Conservation (phyloP, 2,797 vertebrate genomes). For the Thunnus albacares region DNA sequence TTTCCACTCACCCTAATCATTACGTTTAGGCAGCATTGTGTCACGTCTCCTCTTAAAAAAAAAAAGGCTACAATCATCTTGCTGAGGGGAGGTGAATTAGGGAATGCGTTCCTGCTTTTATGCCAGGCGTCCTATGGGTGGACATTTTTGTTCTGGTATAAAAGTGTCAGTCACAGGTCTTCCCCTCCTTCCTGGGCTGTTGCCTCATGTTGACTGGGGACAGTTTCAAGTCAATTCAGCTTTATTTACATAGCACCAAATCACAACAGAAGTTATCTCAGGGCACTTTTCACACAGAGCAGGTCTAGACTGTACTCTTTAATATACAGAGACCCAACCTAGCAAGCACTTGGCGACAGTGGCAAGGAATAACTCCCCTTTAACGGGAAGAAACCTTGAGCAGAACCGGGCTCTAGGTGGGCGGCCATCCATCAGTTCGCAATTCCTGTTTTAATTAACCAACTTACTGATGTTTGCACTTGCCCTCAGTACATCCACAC, state of each 20-base stretch:
- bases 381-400: no score
- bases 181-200: slow-evolving; percentile 68
- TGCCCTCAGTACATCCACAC: neutral
- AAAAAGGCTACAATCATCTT: slow-evolving; percentile 96
- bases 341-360: no score
- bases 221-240: neutral
- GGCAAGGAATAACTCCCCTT: no score
- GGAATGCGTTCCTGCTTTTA: slow-evolving; percentile 89
- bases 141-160: slow-evolving; percentile 88
- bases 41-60: slow-evolving; percentile 66
- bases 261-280: no score
- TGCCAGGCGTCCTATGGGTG: slow-evolving; percentile 88
- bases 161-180: slow-evolving; percentile 88
- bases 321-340: no score
- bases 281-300: no score
- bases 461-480: neutral
- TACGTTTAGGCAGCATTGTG: slow-evolving; percentile 90
- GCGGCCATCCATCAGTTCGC: slow-evolving; percentile 4
- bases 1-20: slow-evolving; percentile 96
- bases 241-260: no score
- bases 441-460: slow-evolving; percentile 19
- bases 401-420: no score
- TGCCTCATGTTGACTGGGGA: slow-evolving; percentile 43
- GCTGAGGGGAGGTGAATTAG: slow-evolving; percentile 91
- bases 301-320: no score